Base-by-base conservation (phyloP, 1,140 invertebrate species). In the Frieseomelitta varia region DNA sequence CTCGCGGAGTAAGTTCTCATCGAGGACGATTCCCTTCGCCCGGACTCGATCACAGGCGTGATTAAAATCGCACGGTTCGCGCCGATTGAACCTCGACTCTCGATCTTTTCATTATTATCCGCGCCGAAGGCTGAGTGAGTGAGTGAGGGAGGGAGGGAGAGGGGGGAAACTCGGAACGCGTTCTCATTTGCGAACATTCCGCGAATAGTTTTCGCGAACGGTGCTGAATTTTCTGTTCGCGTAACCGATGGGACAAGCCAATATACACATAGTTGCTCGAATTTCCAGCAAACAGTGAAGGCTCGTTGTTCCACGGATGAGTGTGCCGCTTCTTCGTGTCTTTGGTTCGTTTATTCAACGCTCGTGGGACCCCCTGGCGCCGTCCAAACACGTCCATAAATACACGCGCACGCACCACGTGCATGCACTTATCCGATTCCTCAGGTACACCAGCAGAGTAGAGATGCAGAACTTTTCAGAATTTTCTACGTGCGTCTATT, bases 321-420 rank as follows among this genome's bases (percentile, higher is more conserved):
- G 65, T 58, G 3, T 24, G 8, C 24, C 76, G 61, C 30, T 71
- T 47, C 58, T 17, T 79, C 69, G 56, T 51, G 15, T n/a, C 21
- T 17, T 53, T 67, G 65, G 68, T 27, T 63, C 34, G 17, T 65
- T 61, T 86, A 58, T 67, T 76, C 84, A 55, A 81, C 63, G 69
- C 75, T 85, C 71, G 61, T 75, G 47, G 58, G 58, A 51, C 65
- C 83, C 34, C 10, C 63, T 72, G 27, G 27, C 51, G 39, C 65
- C 74, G 34, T 75, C 85, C 63, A 71, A 71, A 85, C 84, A 19
- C 51, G 51, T 21, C 47, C 61, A 53, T 74, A 69, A 85, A 39
- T 73, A 75, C 68, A 68, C 30, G 51, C 71, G 51, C 65, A 65
- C 58, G 58, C 69, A 58, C 24, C 55, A 56, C 39, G 61, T 79